Conservation (phyloP, 2,888 invertebrate genomes). For the Drosophila longiperda region DNA sequence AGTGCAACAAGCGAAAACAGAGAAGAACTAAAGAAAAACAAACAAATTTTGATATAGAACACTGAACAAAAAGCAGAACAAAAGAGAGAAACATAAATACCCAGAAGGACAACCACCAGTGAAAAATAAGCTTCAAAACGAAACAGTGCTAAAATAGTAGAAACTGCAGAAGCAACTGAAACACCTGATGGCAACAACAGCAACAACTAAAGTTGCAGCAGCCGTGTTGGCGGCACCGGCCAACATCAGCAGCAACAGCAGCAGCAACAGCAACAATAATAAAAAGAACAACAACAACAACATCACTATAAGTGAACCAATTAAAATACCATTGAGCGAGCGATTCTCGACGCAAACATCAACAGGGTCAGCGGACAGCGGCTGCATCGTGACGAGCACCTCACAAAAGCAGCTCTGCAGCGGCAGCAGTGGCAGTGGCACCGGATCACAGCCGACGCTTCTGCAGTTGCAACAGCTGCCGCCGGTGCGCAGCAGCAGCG, state of each 20-base stretch:
- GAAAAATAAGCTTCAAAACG: not conserved
- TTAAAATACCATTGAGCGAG: constrained; percentile 82
- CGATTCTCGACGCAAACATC: constrained; percentile 83
- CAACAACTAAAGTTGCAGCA: constrained; percentile 52
- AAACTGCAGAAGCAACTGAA: constrained; percentile 2
- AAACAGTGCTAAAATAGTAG: constrained; percentile 7
- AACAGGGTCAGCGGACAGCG: constrained; percentile 83
- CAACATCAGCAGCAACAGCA: constrained; percentile 40
- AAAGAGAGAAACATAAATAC: not conserved
- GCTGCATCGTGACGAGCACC: constrained; percentile 69
- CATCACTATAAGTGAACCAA: constrained; percentile 75
- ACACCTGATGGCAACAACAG: constrained; percentile 82
- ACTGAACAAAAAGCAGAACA: not conserved
- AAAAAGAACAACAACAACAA: constrained; percentile 45
- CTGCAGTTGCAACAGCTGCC: constrained; percentile 63
- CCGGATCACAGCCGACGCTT: constrained; percentile 49
- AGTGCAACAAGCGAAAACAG: constrained; percentile 14
- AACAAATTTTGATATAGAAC: constrained; percentile 1
- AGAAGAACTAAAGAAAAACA: constrained; percentile 17
- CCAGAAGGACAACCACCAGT: not conserved
- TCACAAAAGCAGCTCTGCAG: constrained; percentile 62
- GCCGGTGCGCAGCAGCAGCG: constrained; percentile 80
- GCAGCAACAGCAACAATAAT: constrained; percentile 17
- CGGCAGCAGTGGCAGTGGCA: constrained; percentile 43
- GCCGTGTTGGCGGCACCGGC: constrained; percentile 28